Evolutionary conservation across 2,797 vertebrate genomes (phyloP), one percentile per base, ranked within the genome.

Genomic region (Sciurus carolinensis): DNA sequence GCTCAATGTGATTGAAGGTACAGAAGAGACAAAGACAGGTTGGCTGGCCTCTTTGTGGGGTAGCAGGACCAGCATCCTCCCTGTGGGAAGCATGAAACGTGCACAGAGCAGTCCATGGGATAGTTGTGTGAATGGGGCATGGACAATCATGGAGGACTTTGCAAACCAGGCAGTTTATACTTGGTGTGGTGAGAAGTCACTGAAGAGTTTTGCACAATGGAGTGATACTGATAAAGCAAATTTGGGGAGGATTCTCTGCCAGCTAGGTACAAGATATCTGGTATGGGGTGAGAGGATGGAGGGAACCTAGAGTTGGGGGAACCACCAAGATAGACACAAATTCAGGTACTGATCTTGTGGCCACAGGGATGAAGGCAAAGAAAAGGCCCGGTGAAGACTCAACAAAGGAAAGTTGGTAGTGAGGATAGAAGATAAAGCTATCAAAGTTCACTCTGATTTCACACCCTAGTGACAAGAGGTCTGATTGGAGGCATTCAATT

Each of bases 51-150:
- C 24, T 76, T 33, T 14, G 57, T 50, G 71, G 62, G 59, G 14
- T 7, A 42, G 57, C 39, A 67, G 77, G 59, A 42, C 77, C 62
- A 54, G 67, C 42, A 66, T 44, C 85, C 71, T 95, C 36, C 42
- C 44, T 10, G 2, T 26, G 52, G 30, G 59, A 44, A 17, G 2
- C 20, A 9, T 0, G 0, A 4, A 47, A 76, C 15, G 3, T n/a
- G 8, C 47, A 20, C 11, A 72, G 18, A 50, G 28, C 33, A 66
- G 26, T 0, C 3, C 10, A 24, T 22, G 15, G 77, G 52, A 30
- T 18, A 13, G 52, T 52, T 8, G 28, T 76, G 17, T 57, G 71
- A n/a, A 9, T 30, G 13, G 44, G 42, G 8, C 20, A 67, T 81
- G 62, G 33, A 87, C 62, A 64, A 1, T 26, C 26, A 24, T 24